phyloP scores from a whole-genome alignment of 2,797 vertebrate species.

The Prunella strophiata region DNA sequence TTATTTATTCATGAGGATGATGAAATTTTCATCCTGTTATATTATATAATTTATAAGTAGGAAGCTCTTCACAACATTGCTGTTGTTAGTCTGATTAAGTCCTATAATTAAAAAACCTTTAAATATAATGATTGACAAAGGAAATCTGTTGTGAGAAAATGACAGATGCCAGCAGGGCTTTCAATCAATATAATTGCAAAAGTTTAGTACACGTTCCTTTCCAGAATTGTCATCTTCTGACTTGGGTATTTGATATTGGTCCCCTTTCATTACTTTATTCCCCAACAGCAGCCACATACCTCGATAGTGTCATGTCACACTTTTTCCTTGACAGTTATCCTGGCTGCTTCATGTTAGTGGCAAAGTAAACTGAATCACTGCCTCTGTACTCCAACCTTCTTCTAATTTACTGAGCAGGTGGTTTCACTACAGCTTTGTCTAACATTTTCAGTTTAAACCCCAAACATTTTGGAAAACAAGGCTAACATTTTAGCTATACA shows the following conservation, averaged over 20 bases:
- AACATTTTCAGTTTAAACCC: background rate
- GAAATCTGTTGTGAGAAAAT: background rate
- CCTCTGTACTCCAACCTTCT: background rate
- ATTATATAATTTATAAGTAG: background rate
- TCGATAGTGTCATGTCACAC: fast-evolving
- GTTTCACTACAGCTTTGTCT: background rate
- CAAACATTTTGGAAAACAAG: background rate
- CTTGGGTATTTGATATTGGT: background rate
- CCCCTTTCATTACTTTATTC: background rate
- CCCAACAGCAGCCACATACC: background rate
- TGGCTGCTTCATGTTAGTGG: background rate
- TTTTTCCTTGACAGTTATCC: background rate
- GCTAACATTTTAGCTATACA: background rate
- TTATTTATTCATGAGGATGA: background rate
- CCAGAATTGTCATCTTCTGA: background rate
- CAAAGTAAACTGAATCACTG: background rate
- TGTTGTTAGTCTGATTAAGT: background rate
- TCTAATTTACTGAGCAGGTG: background rate
- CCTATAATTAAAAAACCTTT: background rate
- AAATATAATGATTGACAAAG: conserved; percentile 17
- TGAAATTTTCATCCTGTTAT: background rate
- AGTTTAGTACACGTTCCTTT: background rate
- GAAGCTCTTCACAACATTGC: background rate
- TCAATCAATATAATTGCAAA: background rate
- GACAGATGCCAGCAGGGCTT: background rate